Evolutionary conservation across 2,113 vertebrate species (phyloP), one percentile per base, ranked within the genome.

Genomic region (Clarias magur): DNA sequence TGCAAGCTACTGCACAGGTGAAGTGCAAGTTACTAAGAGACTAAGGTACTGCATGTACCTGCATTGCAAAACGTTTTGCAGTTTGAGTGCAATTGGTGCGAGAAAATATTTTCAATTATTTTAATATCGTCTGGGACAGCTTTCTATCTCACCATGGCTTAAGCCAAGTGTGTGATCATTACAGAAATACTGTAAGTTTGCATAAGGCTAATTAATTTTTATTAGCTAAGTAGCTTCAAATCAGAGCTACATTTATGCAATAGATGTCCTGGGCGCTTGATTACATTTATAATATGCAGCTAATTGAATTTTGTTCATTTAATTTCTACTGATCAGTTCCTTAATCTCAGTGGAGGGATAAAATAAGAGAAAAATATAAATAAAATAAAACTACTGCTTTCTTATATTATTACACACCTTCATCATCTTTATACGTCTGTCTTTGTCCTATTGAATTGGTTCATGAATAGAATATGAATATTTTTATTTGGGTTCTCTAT

Each of bases 351-450:
- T 34, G 0, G 19, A 73, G 2, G 19, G 25, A 4, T 54, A 48
- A 48, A 48, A 8, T 48, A 48, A 48, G 48, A 48, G 48, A 48
- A 48, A 48, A 48, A 48, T 48, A 48, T 48, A 48, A 48, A 48
- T 48, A 8, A 80, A 60, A 21, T 59, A 34, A 59, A 59, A 21
- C 7, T 2, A 15, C n/a, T 10, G 76, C 27, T 79, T 78, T n/a
- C 12, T 78, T n/a, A 78, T 23, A 76, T 79, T 57, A 27, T 79
- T 56, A 56, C n/a, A 19, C 12, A 3, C 59, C 27, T 34, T 16
- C 17, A 80, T 79, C 53, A 79, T 80, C 56, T 59, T 34, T 80
- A 80, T 59, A 80, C 19, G 54, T 79, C 54, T 30, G 13, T 57
- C 53, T 17, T 57, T 17, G 21, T 80, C 11, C 57, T 80, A 34